A percentile compares a stretch with the other conserved stretches of the same genome.
Conservation (phyloP, 2,888 invertebrate species). For the Pyrocoelia pectoralis region DNA sequence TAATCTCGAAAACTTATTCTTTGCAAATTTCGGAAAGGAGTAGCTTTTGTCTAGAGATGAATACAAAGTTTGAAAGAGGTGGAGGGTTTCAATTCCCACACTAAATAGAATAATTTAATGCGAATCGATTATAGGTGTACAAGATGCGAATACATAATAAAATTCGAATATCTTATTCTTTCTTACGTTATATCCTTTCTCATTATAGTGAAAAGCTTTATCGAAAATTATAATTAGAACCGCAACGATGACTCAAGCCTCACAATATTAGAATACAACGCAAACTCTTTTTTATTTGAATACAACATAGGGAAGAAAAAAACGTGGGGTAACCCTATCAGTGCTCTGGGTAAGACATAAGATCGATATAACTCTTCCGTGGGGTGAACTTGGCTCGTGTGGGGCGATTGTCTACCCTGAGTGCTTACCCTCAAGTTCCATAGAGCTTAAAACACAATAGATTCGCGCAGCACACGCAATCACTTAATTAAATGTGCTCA, state of each 20-base stretch:
- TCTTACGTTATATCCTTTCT: background rate
- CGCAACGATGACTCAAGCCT: conserved; percentile 27
- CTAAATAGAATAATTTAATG: background rate
- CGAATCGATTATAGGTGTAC: conserved; percentile 1
- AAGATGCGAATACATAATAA: background rate
- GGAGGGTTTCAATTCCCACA: background rate
- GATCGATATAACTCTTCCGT: conserved; percentile 64
- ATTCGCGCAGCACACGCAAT: conserved; percentile 25
- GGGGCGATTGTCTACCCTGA: conserved; percentile 44
- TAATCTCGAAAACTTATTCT: too few relatives aligned
- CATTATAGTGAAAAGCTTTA: background rate
- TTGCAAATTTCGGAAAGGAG: too few relatives aligned
- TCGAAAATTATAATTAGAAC: background rate
- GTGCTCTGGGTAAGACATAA: conserved; percentile 59
- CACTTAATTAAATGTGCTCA: conserved; percentile 27
- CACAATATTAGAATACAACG: conserved; percentile 21
- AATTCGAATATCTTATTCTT: background rate
- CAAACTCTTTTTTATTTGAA: conserved; percentile 46
- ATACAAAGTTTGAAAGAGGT: too few relatives aligned
- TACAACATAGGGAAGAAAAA: conserved; percentile 49
- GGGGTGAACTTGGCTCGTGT: conserved; percentile 57
- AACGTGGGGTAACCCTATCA: conserved; percentile 57
- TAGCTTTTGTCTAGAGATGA: too few relatives aligned
- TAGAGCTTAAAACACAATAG: conserved; percentile 34
- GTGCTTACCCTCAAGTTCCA: conserved; percentile 33